Evolutionary conservation across 2,113 vertebrate genomes (phyloP).

Genomic region (Paraplagusia blochii): DNA sequence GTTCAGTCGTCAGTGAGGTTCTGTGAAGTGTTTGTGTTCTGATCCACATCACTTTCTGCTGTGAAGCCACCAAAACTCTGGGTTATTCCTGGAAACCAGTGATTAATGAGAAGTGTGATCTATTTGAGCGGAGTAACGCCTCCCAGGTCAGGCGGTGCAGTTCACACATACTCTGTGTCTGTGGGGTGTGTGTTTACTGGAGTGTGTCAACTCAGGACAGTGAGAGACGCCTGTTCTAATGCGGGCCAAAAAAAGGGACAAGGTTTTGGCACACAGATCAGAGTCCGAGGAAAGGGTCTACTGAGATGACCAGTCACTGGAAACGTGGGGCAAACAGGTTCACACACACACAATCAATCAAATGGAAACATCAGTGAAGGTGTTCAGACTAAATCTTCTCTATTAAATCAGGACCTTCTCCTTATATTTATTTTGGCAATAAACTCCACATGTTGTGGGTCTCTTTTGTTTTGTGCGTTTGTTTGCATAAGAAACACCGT

Average conservation of each 20-base stretch:
- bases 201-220: slow-evolving; percentile 40
- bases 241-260: slow-evolving; percentile 68
- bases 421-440: too few species aligned
- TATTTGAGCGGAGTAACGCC: slow-evolving; percentile 50
- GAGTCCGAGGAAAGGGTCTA: slow-evolving; percentile 59
- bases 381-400: too few species aligned
- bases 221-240: slow-evolving; percentile 51
- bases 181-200: slow-evolving; percentile 18
- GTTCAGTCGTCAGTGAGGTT: slow-evolving; percentile 19
- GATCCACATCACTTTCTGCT: neutral
- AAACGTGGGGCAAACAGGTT: slow-evolving; percentile 10
- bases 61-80: slow-evolving; percentile 14
- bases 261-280: slow-evolving; percentile 57
- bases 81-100: slow-evolving; percentile 51
- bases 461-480: too few species aligned
- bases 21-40: slow-evolving; percentile 40
- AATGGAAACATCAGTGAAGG: too few species aligned
- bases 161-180: slow-evolving; percentile 12
- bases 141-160: slow-evolving; percentile 46
- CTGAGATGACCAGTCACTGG: slow-evolving; percentile 42
- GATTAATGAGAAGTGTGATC: slow-evolving; percentile 43
- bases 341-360: neutral
- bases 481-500: neutral
- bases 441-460: too few species aligned
- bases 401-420: too few species aligned